Conservation (phyloP, 2,113 vertebrate species). For the Chinchilla lanigera region DNA sequence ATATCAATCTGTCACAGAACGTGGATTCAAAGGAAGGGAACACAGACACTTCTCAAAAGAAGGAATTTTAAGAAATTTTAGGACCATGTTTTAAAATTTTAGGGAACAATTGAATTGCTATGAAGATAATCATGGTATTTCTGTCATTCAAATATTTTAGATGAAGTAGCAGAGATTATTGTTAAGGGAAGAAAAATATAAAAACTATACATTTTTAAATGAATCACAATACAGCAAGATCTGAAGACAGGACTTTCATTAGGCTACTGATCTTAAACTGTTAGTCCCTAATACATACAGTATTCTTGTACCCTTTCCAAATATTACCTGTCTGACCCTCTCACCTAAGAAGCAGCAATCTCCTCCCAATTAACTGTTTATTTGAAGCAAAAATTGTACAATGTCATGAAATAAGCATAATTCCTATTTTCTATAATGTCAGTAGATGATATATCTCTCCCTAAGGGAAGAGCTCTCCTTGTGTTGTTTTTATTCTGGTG, state of each 20-base stretch:
- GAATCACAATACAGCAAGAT: background rate
- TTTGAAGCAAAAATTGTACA: background rate
- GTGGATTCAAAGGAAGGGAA: background rate
- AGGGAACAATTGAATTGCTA: background rate
- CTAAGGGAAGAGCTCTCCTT: background rate
- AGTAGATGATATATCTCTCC: background rate
- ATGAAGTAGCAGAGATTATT: background rate
- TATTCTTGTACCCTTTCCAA: background rate
- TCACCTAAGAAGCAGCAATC: slow-evolving; percentile 36
- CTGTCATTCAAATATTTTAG: background rate
- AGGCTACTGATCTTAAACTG: background rate
- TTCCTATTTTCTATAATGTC: background rate
- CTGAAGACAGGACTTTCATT: background rate
- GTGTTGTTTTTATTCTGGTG: background rate
- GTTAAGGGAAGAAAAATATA: background rate
- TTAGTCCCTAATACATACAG: background rate
- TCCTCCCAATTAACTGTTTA: background rate
- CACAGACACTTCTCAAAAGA: background rate
- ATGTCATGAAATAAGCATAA: background rate
- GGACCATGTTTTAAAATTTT: background rate
- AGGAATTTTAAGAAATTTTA: background rate
- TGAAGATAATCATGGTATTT: slow-evolving; percentile 58
- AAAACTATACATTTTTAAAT: background rate
- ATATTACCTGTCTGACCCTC: background rate
- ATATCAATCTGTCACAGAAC: background rate